Conservation (phyloP, 2,797 vertebrate species). For the Synanceia verrucosa region DNA sequence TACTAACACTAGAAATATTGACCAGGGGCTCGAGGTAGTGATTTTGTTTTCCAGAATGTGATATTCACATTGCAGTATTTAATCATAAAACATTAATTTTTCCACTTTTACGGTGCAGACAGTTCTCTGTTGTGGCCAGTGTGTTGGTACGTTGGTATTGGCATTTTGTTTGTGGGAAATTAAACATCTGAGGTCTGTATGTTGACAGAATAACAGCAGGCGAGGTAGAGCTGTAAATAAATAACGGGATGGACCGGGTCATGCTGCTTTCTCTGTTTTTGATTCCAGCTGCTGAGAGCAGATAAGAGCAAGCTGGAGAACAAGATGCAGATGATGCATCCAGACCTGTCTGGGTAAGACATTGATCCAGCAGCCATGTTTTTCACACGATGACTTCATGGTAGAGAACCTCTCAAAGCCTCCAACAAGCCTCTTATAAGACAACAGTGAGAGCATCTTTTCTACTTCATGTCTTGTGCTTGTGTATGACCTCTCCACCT, state of each 20-base stretch:
- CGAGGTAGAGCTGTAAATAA: background rate
- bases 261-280: slow-evolving; percentile 21
- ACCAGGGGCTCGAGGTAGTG: background rate
- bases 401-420: background rate
- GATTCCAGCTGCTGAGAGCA: slow-evolving; percentile 83
- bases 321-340: slow-evolving; percentile 87
- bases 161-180: slow-evolving; percentile 39
- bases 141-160: background rate
- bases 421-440: background rate
- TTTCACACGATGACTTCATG: background rate
- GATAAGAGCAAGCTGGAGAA: slow-evolving; percentile 88
- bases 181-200: slow-evolving; percentile 25
- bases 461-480: background rate
- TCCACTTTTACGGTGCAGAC: background rate
- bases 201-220: background rate
- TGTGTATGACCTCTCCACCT: background rate
- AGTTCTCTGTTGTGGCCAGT: background rate
- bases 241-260: slow-evolving; percentile 7
- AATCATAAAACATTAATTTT: background rate
- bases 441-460: background rate
- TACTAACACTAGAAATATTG: background rate
- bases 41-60: background rate
- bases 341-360: slow-evolving; percentile 88
- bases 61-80: background rate
- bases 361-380: too few relatives aligned